phyloP scores from a whole-genome alignment of 2,113 vertebrate species.

The Himantopus leucocephalus region DNA sequence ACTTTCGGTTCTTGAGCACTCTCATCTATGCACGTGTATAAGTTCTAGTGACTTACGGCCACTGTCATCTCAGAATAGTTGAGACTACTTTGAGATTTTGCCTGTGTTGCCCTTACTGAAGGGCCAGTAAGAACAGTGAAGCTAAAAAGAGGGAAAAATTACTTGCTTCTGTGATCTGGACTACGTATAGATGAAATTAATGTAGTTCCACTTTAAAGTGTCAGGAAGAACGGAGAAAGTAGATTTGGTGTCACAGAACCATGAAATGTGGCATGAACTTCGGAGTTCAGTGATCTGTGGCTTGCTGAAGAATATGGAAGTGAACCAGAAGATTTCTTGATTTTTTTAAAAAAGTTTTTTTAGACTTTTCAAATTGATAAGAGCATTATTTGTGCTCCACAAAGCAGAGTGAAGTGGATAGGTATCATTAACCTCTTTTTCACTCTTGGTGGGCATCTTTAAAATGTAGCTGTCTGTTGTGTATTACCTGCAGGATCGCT shows the following conservation, averaged over 20 bases:
- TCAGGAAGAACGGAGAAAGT: neutral
- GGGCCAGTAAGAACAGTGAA: too few species aligned
- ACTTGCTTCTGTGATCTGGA: neutral
- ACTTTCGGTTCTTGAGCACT: too few species aligned
- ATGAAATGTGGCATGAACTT: neutral
- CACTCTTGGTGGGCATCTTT: neutral
- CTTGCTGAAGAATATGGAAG: neutral
- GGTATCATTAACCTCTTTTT: neutral
- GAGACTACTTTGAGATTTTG: too few species aligned
- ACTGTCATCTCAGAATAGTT: too few species aligned
- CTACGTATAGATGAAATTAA: neutral
- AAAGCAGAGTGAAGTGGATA: neutral
- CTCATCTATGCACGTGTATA: too few species aligned
- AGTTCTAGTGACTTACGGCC: too few species aligned
- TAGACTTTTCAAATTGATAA: neutral
- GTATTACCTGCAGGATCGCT: neutral
- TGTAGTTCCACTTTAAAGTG: neutral
- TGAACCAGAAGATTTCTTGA: neutral
- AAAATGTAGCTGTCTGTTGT: neutral
- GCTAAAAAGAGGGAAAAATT: neutral
- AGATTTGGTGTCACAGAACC: neutral
- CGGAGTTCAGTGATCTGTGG: neutral
- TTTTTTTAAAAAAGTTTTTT: accelerated
- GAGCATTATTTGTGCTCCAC: neutral
- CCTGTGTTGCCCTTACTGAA: too few species aligned